A percentile compares a stretch with the other conserved stretches of the same genome.
Conservation (phyloP, 2,888 invertebrate genomes). For the Shargacucullia verbasci region DNA sequence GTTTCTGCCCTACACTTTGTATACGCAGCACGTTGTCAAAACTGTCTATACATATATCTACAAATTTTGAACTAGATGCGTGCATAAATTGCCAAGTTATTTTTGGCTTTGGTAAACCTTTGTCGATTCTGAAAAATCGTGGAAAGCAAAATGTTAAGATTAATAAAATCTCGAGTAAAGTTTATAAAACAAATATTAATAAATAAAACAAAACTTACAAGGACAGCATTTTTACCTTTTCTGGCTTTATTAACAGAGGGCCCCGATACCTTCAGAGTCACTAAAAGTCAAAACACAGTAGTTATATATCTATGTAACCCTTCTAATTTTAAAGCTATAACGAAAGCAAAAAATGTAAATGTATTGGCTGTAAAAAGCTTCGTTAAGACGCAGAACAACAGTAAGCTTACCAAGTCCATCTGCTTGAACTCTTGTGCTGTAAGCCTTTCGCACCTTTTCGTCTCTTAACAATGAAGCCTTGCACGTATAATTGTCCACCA, state of each 20-base stretch:
- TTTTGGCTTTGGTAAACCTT: conserved; percentile 35
- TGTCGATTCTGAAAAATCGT: conserved; percentile 25
- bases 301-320: no score
- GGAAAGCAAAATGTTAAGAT: not conserved
- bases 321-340: no score
- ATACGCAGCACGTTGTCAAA: conserved; percentile 20
- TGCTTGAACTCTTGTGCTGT: conserved; percentile 34
- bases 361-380: no score
- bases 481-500: conserved; percentile 43
- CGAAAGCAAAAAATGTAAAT: no score
- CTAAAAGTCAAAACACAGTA: conserved; percentile 19
- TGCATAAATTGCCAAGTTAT: conserved; percentile 33
- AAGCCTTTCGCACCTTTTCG: conserved; percentile 23
- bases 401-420: conserved; percentile 40
- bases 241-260: conserved; percentile 2
- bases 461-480: conserved; percentile 32
- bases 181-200: no score
- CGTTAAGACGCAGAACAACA: no score
- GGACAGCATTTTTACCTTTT: conserved; percentile 20
- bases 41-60: not conserved
- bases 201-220: conserved; percentile 27
- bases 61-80: conserved; percentile 8
- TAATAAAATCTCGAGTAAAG: no score
- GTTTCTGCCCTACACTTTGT: conserved; percentile 4
- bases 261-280: conserved; percentile 20